Base-by-base conservation (phyloP, 30 jellyfish, hydroid and myxozoan genomes). In the Hydractinia echinata region DNA sequence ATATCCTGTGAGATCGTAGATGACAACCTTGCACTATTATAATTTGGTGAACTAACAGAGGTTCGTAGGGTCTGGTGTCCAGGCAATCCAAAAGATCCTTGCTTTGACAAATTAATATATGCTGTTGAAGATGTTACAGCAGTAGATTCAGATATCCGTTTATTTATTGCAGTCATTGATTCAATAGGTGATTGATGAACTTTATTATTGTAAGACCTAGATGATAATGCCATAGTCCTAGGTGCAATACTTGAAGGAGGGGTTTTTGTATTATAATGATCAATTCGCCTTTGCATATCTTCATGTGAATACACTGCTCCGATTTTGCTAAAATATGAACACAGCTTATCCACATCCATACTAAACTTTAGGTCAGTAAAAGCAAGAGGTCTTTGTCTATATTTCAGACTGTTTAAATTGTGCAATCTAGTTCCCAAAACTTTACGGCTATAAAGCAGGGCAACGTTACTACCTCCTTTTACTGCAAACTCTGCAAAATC, bases 401-500 rank as follows among this genome's bases (percentile, higher is more conserved):
- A 93, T 66, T 87, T 87, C 56, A 93, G 77, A 76, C 99, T 93
- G 81, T 93, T 93, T 21, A 93, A 68, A 82, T 93, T 93, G 76
- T 93, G 96, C 77, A 93, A 78, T 44, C 99, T 85, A 62, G 99
- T 93, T 30, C 96, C 95, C 7, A 93, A 85, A 10, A 93, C 95
- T 56, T 93, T 93, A 48, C 99, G 89, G 79, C 96, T 83, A 72
- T 87, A 87, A 4, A 93, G 87, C 84, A 93, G 83, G 9, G 99
- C 96, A 76, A 87, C 95, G 74, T 93, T 94, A 48, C 99, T 93
- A 51, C 99, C 99, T 51, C 89, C 89, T 64, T 84, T 89, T 60
- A 93, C 95, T 9, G 99, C 99, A 87, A 87, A 87, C 53, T 81
- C 89, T n/a, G 99, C 99, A 81, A 93, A 93, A 72, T 93, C 96